phyloP scores from a whole-genome alignment of 53 echinoderm and acorn worm species.

The Luidia sarsii region DNA sequence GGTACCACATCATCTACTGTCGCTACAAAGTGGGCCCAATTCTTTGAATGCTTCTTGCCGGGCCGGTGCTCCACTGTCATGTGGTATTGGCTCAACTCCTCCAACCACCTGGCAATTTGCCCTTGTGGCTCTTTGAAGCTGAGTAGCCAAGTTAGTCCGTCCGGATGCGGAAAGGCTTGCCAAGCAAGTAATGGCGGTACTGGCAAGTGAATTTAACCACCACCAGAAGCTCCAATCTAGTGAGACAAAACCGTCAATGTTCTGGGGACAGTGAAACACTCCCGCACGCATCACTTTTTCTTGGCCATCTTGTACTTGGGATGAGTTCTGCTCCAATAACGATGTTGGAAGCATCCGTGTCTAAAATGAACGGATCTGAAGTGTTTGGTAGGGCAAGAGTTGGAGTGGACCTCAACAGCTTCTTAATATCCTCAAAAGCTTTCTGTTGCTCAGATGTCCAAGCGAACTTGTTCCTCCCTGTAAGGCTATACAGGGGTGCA shows the following conservation, averaged over 20 bases:
- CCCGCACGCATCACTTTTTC: constrained; percentile 41
- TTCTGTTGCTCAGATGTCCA: constrained; percentile 51
- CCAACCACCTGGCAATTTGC: constrained; percentile 61
- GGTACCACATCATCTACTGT: constrained; percentile 58
- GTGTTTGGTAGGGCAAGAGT: constrained; percentile 42
- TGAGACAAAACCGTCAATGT: constrained; percentile 57
- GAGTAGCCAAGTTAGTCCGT: constrained; percentile 62
- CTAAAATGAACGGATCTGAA: constrained; percentile 44
- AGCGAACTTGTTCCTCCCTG: constrained; percentile 40
- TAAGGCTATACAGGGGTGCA: constrained; percentile 55
- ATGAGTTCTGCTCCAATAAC: constrained; percentile 60
- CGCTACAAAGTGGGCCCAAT: constrained; percentile 53
- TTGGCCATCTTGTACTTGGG: constrained; percentile 33
- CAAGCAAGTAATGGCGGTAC: constrained; percentile 65
- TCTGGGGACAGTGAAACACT: constrained; percentile 45
- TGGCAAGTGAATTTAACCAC: constrained; percentile 62
- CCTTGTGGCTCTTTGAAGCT: constrained; percentile 59
- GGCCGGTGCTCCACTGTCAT: constrained; percentile 59
- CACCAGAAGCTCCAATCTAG: constrained; percentile 54
- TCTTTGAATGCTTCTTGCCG: constrained; percentile 32
- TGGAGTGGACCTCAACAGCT: constrained; percentile 29
- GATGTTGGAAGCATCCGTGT: constrained; percentile 46
- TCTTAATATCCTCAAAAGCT: constrained; percentile 52
- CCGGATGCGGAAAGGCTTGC: constrained; percentile 36
- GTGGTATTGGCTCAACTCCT: constrained; percentile 62